Percentiles rank a stretch among this genome's conserved stretches.
phyloP scores from a whole-genome alignment of 2,888 invertebrate species.

The Metacarcinus magister region DNA sequence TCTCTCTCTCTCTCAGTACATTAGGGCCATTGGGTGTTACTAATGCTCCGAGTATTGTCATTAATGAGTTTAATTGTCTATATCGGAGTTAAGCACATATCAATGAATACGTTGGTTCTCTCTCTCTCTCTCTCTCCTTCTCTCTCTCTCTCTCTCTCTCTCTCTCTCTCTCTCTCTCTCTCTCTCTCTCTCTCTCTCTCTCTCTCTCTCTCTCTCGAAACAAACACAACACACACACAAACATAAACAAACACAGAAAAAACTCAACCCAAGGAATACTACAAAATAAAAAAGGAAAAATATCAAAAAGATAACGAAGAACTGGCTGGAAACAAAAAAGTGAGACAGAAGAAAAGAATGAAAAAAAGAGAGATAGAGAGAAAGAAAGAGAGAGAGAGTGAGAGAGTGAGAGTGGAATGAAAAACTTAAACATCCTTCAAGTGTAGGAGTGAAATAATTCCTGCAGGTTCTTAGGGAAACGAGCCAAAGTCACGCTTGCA shows the following conservation, averaged over 20 bases:
- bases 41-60: neutral
- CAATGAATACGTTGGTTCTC: neutral
- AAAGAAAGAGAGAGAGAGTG: neutral
- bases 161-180: constrained; percentile 8
- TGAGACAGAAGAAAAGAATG: no score
- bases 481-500: neutral
- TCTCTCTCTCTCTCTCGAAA: neutral
- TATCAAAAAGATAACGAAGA: no score
- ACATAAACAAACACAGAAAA: no score
- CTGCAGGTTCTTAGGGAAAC: neutral
- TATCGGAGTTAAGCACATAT: neutral
- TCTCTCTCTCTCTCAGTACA: neutral
- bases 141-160: constrained; percentile 26
- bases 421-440: neutral
- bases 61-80: neutral
- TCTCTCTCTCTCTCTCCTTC: neutral
- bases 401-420: neutral
- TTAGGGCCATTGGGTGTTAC: neutral
- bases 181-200: constrained; percentile 2
- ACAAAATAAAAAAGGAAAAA: no score
- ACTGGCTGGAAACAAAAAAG: no score
- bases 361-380: neutral
- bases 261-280: no score
- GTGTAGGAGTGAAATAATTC: neutral
- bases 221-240: no score